Percentiles rank a stretch among this genome's conserved stretches.
Evolutionary conservation across 2,797 vertebrate species (phyloP).

Genomic region (Takifugu rubripes): DNA sequence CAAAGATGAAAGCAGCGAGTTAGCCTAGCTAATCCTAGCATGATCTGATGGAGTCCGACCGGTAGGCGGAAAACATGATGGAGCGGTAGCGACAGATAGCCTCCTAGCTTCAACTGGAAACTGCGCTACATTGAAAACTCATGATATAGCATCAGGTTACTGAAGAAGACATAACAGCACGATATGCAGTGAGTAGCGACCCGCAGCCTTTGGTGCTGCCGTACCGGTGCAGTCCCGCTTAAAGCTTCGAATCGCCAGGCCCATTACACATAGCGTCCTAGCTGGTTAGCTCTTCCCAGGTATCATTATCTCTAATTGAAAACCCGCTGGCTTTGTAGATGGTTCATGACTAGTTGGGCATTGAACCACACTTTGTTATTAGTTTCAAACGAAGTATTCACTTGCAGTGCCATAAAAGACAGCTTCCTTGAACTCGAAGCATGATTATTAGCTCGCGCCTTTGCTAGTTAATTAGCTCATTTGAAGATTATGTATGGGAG

Average conservation of each 20-base stretch:
- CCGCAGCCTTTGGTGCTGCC: rapidly evolving
- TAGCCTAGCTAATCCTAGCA: constrained; percentile 1
- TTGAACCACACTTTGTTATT: neutral
- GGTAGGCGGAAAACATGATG: constrained; percentile 37
- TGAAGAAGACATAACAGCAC: constrained; percentile 14
- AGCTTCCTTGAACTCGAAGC: neutral
- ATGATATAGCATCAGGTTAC: neutral
- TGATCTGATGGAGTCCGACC: constrained; percentile 25
- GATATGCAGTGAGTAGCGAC: constrained; percentile 68
- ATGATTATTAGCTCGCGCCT: neutral
- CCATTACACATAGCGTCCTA: constrained; percentile 26
- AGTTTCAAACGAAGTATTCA: neutral
- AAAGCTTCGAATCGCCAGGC: constrained; percentile 32
- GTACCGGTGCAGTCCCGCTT: constrained; percentile 26
- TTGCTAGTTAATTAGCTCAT: constrained; percentile 13
- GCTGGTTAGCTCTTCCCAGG: constrained; percentile 28
- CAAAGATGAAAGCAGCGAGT: neutral
- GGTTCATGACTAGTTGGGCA: neutral
- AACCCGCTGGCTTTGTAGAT: neutral
- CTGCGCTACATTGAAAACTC: neutral
- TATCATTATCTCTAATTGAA: neutral
- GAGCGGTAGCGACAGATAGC: constrained; percentile 5
- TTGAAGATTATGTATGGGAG: constrained; percentile 6
- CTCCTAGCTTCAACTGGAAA: constrained; percentile 10
- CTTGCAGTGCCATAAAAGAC: rapidly evolving